Conservation (phyloP, 2,888 invertebrate species). For the Amphipoea oculea region DNA sequence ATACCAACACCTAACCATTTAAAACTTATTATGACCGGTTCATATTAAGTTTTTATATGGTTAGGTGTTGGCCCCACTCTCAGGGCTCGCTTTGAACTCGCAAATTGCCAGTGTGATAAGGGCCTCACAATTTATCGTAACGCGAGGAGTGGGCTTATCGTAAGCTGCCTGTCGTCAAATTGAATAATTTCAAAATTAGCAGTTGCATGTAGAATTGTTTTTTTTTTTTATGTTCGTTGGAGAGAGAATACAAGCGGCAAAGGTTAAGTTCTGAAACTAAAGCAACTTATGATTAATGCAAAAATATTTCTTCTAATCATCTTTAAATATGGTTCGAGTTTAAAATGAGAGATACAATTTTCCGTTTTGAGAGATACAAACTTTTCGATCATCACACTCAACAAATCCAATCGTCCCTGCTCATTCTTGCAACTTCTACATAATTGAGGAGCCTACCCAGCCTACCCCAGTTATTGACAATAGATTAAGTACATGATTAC, state of each 20-base stretch:
- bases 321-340: not conserved
- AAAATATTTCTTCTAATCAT: not conserved
- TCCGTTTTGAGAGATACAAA: not conserved
- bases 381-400: not conserved
- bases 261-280: not conserved
- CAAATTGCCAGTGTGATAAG: no score
- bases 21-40: no score
- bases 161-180: not conserved
- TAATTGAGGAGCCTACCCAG: not conserved
- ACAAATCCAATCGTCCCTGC: not conserved
- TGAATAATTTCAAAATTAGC: not conserved
- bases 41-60: not conserved
- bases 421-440: not conserved
- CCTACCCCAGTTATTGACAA: constrained; percentile 7
- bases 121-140: not conserved
- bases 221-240: not conserved
- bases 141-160: not conserved
- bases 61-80: not conserved
- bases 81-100: no score
- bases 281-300: no score
- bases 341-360: not conserved
- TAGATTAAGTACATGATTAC: constrained; percentile 35
- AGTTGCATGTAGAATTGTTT: not conserved
- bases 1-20: not conserved
- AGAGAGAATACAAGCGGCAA: not conserved